A percentile compares a stretch with the other conserved stretches of the same genome.
These are phyloP conservation scores for Drosophila siamana DNA, from an alignment of 2,888 invertebrate species.

Conservation along the genomic window DNA sequence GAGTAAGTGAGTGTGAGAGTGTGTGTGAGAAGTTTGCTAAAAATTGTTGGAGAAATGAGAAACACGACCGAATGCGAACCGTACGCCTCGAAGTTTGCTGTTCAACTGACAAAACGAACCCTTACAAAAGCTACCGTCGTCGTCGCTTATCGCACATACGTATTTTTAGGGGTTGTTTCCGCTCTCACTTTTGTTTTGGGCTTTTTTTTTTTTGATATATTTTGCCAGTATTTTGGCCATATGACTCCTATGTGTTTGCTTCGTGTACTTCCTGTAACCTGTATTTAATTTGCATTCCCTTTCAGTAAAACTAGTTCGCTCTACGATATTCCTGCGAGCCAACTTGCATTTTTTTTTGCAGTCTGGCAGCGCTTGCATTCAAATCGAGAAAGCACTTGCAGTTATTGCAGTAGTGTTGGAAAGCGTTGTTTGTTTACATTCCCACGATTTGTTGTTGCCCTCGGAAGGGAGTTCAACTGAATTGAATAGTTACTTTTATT, in stretches of 20 bases:
- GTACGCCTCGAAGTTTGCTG: slow-evolving; percentile 82
- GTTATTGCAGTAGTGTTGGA: slow-evolving; percentile 30
- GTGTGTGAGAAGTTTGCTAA: slow-evolving; percentile 75
- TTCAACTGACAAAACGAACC: slow-evolving; percentile 78
- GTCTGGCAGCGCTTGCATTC: slow-evolving; percentile 22
- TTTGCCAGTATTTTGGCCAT: slow-evolving; percentile 36
- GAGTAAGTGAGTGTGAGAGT: slow-evolving; percentile 63
- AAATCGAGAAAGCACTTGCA: slow-evolving; percentile 10
- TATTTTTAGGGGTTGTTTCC: slow-evolving; percentile 48
- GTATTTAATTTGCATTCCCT: slow-evolving; percentile 15
- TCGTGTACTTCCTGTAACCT: slow-evolving; percentile 3
- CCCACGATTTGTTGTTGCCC: background rate
- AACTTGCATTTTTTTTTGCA: background rate
- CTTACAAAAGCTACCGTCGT: slow-evolving; percentile 61
- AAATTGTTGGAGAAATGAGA: slow-evolving; percentile 67
- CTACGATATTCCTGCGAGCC: no score
- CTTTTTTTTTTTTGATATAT: background rate
- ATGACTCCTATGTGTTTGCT: slow-evolving; percentile 17
- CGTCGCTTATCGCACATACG: slow-evolving; percentile 1
- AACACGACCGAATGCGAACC: slow-evolving; percentile 72
- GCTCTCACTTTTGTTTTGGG: background rate
- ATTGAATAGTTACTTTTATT: background rate
- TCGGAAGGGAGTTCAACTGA: background rate
- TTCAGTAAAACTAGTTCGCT: background rate
- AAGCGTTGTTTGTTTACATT: background rate